phyloP scores from a whole-genome alignment of 2,888 invertebrate genomes.

The Sceliomorpha sp. region DNA sequence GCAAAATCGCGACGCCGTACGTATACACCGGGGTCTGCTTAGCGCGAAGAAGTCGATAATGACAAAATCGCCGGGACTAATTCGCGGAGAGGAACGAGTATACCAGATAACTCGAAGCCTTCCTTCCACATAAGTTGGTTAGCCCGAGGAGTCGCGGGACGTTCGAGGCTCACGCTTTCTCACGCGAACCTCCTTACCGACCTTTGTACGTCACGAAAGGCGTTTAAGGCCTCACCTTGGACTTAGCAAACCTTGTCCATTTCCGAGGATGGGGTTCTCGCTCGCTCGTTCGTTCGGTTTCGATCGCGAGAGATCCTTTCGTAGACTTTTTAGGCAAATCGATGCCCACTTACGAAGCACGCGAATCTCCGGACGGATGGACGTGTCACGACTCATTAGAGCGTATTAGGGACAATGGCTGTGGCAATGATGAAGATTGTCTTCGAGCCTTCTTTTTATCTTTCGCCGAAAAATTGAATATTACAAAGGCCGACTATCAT shows the following conservation, averaged over 20 bases:
- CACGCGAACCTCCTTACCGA: constrained; percentile 64
- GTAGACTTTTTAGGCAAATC: constrained; percentile 48
- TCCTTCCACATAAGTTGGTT: constrained; percentile 35
- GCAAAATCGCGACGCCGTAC: constrained; percentile 8
- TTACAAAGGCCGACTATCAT: constrained; percentile 33
- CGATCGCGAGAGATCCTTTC: constrained; percentile 16
- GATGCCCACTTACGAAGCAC: constrained; percentile 34
- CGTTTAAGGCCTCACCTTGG: constrained; percentile 51
- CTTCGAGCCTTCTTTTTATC: neutral
- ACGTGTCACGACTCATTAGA: constrained; percentile 54
- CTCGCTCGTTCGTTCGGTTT: constrained; percentile 15
- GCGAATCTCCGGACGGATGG: constrained; percentile 39
- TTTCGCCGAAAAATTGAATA: constrained; percentile 38
- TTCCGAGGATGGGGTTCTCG: constrained; percentile 31
- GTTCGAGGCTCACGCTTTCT: constrained; percentile 51
- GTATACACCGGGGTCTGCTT: constrained; percentile 5
- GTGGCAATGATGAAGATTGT: constrained; percentile 26
- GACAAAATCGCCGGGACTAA: constrained; percentile 49
- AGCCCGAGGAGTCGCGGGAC: constrained; percentile 47
- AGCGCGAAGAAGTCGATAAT: constrained; percentile 37
- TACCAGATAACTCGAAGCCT: constrained; percentile 29
- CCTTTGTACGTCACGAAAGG: constrained; percentile 54
- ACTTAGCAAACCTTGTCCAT: constrained; percentile 25
- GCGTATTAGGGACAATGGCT: constrained; percentile 41
- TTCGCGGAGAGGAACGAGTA: constrained; percentile 30